Evolutionary conservation across 2,888 invertebrate genomes (phyloP).

Genomic region (Dasypogon diadema): DNA sequence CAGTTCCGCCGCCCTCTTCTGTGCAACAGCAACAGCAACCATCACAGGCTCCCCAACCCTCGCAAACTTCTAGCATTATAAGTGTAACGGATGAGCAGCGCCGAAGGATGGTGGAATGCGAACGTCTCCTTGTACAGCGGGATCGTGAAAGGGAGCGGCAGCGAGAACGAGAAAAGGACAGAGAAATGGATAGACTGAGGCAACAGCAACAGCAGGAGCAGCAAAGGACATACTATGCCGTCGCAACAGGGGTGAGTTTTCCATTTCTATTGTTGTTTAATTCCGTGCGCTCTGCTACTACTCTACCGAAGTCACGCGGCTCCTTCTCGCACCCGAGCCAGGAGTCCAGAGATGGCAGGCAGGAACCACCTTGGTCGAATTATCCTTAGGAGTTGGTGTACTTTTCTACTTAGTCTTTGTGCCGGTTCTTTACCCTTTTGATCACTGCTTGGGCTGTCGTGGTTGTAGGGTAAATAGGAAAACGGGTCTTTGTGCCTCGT

Average conservation of each 20-base stretch:
- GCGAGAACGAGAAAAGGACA: slow-evolving; percentile 55
- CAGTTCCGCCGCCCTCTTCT: slow-evolving; percentile 12
- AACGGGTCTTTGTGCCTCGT: slow-evolving; percentile 43
- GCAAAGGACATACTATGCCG: slow-evolving; percentile 60
- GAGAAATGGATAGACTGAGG: slow-evolving; percentile 53
- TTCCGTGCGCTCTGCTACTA: not conserved
- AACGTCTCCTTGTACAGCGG: slow-evolving; percentile 50
- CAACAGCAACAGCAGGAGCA: slow-evolving; percentile 61
- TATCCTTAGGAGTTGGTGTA: slow-evolving; percentile 8
- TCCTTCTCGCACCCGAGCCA: not conserved
- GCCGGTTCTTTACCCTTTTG: slow-evolving; percentile 24
- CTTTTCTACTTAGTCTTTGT: slow-evolving; percentile 3
- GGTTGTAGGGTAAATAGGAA: slow-evolving; percentile 16
- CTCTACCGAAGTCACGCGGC: not conserved
- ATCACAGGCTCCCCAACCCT: slow-evolving; percentile 44
- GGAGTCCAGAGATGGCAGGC: too few relatives aligned
- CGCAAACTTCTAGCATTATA: slow-evolving; percentile 50
- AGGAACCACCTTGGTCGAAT: slow-evolving; percentile 13
- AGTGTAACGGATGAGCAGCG: slow-evolving; percentile 54
- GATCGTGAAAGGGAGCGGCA: slow-evolving; percentile 47
- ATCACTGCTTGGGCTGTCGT: not conserved
- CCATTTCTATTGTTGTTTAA: slow-evolving; percentile 4
- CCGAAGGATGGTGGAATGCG: slow-evolving; percentile 55
- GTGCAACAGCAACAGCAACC: slow-evolving; percentile 43
- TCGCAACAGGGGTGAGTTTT: slow-evolving; percentile 54